Percentiles rank a stretch among this genome's conserved stretches.
phyloP scores from a whole-genome alignment of 1,140 invertebrate genomes.

The Bombus superbus region DNA sequence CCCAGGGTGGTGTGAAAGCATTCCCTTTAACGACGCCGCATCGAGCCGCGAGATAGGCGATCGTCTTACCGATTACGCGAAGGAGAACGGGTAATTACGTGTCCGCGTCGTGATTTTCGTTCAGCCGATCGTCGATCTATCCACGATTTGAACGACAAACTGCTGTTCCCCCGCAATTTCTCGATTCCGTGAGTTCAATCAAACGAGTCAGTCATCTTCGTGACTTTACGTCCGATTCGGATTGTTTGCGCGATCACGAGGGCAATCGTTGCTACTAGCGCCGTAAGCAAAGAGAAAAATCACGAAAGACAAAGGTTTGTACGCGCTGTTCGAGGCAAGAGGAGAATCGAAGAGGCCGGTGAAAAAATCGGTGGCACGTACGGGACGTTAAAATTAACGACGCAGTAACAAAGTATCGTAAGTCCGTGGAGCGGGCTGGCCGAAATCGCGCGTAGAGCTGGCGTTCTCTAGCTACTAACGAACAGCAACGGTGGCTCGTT shows the following conservation, averaged over 20 bases:
- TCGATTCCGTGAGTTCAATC: neutral
- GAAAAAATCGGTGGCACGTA: slow-evolving; percentile 79
- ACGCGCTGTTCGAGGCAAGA: neutral
- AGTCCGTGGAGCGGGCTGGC: slow-evolving; percentile 51
- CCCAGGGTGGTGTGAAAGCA: slow-evolving; percentile 79
- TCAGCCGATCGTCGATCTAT: neutral
- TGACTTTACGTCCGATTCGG: neutral
- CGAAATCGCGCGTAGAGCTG: slow-evolving; percentile 65
- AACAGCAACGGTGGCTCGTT: slow-evolving; percentile 41
- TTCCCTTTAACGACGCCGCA: slow-evolving; percentile 81
- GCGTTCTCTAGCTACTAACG: slow-evolving; percentile 61
- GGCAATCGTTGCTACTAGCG: neutral
- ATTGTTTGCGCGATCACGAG: neutral
- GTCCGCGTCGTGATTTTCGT: slow-evolving; percentile 49
- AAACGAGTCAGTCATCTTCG: neutral
- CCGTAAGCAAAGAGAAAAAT: neutral
- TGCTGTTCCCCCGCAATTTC: too few relatives aligned
- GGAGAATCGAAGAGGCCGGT: slow-evolving; percentile 59
- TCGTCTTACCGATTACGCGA: slow-evolving; percentile 79
- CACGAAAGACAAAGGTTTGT: neutral
- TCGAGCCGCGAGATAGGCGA: slow-evolving; percentile 80
- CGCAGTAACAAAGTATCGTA: slow-evolving; percentile 80
- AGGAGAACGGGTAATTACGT: slow-evolving; percentile 71
- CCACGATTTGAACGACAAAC: neutral
- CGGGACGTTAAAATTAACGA: slow-evolving; percentile 81